Evolutionary conservation across 2,888 invertebrate genomes (phyloP), one percentile per base, ranked within the genome.

Genomic region (Hyles lineata): DNA sequence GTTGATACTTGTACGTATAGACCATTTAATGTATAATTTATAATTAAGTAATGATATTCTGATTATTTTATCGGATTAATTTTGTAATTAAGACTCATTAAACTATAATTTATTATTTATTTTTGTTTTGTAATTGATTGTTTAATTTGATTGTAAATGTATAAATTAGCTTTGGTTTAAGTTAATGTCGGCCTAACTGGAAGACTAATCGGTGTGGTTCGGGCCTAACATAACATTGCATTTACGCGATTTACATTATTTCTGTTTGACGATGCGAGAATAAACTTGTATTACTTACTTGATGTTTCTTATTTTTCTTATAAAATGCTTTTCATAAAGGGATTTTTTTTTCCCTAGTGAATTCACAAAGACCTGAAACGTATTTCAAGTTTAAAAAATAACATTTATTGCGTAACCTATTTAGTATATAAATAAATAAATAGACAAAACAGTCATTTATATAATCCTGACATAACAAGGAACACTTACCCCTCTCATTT

Each of bases 1-100:
- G 93, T 93, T 93, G 85, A 91, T 90, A 92, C 89, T 85, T 87
- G 85, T 91, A 80, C 77, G 89, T 92, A 91, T 90, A 91, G 86
- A 90, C 78, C 87, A 86, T 85, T 73, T 80, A 78, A 78, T 89
- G 88, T 91, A 90, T 87, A 90, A 90, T 89, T 89, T 89, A 90
- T 83, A 87, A 59, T 70, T 87, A 86, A 83, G 79, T 81, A 85
- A 74, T 71, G 83, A 79, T 83, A 80, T 83, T 79, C 77, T 78
- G 75, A 78, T 74, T 76, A 63, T 78, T 67, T 60, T 62, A 74
- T 75, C 81, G 82, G 77, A 77, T 75, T 80, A 72, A 76, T 77
- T 29, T 77, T 70, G 32, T 70, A 32, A 75, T 75, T 73, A 74
- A 74, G 43, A 43, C 43, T 43, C 43, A 73, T 72, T 74, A 70